A percentile compares a stretch with the other conserved stretches of the same genome.
Evolutionary conservation across 2,888 invertebrate genomes (phyloP).

Genomic region (Thysanoteuthis rhombus): DNA sequence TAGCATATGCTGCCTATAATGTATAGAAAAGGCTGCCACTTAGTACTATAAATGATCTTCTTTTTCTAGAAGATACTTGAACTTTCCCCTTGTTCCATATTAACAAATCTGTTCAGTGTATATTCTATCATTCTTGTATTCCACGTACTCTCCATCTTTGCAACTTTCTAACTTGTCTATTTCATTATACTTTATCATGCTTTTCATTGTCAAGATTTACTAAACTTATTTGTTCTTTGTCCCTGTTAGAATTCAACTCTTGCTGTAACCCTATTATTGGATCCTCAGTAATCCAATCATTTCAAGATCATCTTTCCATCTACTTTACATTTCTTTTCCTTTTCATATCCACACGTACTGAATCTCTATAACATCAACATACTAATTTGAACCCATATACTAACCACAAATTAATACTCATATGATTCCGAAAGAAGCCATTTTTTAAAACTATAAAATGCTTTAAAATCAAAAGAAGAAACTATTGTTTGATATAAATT

Average conservation of each 20-base stretch:
- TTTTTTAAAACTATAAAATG: neutral
- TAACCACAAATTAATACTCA: neutral
- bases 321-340: neutral
- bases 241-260: neutral
- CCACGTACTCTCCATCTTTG: neutral
- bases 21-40: neutral
- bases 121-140: neutral
- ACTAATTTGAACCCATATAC: neutral
- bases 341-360: neutral
- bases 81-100: neutral
- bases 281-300: neutral
- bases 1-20: neutral
- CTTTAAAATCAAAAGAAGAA: neutral
- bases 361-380: neutral
- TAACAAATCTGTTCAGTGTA: neutral
- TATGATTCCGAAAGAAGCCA: neutral
- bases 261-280: neutral
- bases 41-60: no score
- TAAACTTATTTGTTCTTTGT: neutral
- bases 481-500: neutral
- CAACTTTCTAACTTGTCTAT: neutral
- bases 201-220: neutral
- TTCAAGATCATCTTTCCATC: neutral
- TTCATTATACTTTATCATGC: neutral
- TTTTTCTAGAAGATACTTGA: neutral